These are phyloP conservation scores for Tretioscincus oriximinensis DNA, from an alignment of 2,113 vertebrate genomes.

Conservation along the genomic window DNA sequence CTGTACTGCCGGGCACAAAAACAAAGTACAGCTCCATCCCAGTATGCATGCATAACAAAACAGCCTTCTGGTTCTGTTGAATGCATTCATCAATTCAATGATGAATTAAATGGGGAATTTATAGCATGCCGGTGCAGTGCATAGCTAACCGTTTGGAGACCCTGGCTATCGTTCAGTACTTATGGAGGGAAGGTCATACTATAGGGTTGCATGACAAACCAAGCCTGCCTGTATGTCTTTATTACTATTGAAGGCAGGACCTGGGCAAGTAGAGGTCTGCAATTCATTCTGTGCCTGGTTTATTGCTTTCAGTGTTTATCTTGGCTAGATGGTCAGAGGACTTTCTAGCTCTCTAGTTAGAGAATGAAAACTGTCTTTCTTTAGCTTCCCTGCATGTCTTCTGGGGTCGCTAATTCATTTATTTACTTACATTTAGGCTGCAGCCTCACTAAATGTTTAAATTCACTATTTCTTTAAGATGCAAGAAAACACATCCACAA, in stretches of 20 bases:
- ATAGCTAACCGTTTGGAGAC: not conserved
- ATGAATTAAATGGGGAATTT: slow-evolving; percentile 5
- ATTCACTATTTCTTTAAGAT: too few relatives aligned
- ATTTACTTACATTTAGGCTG: too few relatives aligned
- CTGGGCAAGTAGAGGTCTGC: too few relatives aligned
- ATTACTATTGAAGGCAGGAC: not conserved
- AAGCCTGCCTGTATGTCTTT: not conserved
- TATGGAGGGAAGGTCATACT: not conserved
- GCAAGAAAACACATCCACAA: too few relatives aligned
- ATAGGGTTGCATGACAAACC: not conserved
- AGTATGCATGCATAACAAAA: not conserved
- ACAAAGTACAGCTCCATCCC: too few relatives aligned
- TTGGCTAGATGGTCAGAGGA: not conserved
- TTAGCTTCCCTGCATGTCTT: not conserved
- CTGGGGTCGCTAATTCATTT: too few relatives aligned
- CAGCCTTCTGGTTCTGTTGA: slow-evolving; percentile 13
- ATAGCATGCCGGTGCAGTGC: not conserved
- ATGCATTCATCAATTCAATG: slow-evolving; percentile 25
- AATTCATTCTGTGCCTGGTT: not conserved
- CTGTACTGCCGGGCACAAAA: not conserved
- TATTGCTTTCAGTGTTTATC: not conserved
- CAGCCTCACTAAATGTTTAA: too few relatives aligned
- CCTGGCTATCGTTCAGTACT: not conserved
- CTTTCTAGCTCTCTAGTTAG: not conserved
- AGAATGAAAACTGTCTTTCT: not conserved